Evolutionary conservation across 2,888 invertebrate species (phyloP).

Genomic region (Tetragonula carbonaria): DNA sequence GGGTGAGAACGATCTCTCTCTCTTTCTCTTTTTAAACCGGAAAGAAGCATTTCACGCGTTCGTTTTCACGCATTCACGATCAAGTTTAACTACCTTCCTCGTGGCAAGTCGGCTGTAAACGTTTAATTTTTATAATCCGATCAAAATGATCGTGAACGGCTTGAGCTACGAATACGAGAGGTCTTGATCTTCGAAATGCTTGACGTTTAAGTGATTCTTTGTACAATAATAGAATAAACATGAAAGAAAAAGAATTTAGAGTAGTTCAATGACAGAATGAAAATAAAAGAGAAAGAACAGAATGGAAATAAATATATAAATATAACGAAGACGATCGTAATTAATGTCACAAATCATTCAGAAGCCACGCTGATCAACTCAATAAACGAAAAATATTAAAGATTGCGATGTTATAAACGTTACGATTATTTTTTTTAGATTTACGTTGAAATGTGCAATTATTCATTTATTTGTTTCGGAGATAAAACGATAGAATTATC

Average conservation of each 20-base stretch:
- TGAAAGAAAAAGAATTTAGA: too few relatives aligned
- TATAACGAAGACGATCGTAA: too few relatives aligned
- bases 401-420: too few relatives aligned
- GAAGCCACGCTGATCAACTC: too few relatives aligned
- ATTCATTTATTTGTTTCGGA: too few relatives aligned
- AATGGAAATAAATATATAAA: not conserved
- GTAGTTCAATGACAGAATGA: not conserved
- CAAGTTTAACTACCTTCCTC: conserved; percentile 2
- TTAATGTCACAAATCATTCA: too few relatives aligned
- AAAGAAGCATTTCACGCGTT: conserved; percentile 35
- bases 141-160: not conserved
- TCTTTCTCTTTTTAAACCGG: not conserved
- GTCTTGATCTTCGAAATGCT: not conserved
- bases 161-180: not conserved
- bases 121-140: not conserved
- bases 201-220: not conserved
- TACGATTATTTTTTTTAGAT: too few relatives aligned
- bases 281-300: not conserved
- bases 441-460: too few relatives aligned
- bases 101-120: not conserved
- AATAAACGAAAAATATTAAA: too few relatives aligned
- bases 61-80: conserved; percentile 34
- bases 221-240: too few relatives aligned
- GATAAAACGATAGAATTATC: too few relatives aligned
- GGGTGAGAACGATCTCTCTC: not conserved